Percentiles rank a stretch among this genome's conserved stretches.
phyloP scores from a whole-genome alignment of 2,888 invertebrate species.

The Apamea epomidion region DNA sequence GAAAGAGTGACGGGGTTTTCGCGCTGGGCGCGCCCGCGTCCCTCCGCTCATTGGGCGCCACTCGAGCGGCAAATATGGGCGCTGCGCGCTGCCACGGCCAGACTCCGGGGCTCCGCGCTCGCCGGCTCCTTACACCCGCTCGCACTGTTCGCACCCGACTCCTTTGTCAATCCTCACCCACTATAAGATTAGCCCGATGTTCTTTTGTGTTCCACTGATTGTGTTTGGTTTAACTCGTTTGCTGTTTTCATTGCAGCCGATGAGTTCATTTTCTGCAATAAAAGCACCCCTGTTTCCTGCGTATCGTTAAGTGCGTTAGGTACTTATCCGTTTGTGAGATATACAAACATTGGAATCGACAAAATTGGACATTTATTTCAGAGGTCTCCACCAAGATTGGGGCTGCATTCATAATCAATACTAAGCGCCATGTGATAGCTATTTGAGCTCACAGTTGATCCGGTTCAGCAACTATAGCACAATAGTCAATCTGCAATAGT shows the following conservation, averaged over 20 bases:
- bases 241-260: constrained; percentile 70
- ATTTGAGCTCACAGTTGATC: background rate
- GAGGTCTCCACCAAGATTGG: background rate
- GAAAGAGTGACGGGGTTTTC: constrained; percentile 83
- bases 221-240: constrained; percentile 86
- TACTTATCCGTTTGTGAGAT: constrained; percentile 52
- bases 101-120: constrained; percentile 78
- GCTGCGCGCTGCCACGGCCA: constrained; percentile 83
- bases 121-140: constrained; percentile 73
- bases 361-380: constrained; percentile 25
- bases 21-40: constrained; percentile 74
- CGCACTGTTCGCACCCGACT: constrained; percentile 67
- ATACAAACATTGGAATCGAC: constrained; percentile 23
- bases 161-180: constrained; percentile 78
- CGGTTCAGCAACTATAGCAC: background rate
- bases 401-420: constrained; percentile 3
- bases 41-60: constrained; percentile 78
- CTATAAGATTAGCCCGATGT: constrained; percentile 85
- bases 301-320: constrained; percentile 48
- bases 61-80: constrained; percentile 88
- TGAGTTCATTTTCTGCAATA: constrained; percentile 65
- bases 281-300: constrained; percentile 56
- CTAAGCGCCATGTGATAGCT: background rate
- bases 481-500: background rate
- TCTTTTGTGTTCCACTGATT: constrained; percentile 84